Percentiles rank a stretch among this genome's conserved stretches.
These are phyloP conservation scores for Drosophila lowei DNA, from an alignment of 1,140 invertebrate species.

Conservation along the genomic window DNA sequence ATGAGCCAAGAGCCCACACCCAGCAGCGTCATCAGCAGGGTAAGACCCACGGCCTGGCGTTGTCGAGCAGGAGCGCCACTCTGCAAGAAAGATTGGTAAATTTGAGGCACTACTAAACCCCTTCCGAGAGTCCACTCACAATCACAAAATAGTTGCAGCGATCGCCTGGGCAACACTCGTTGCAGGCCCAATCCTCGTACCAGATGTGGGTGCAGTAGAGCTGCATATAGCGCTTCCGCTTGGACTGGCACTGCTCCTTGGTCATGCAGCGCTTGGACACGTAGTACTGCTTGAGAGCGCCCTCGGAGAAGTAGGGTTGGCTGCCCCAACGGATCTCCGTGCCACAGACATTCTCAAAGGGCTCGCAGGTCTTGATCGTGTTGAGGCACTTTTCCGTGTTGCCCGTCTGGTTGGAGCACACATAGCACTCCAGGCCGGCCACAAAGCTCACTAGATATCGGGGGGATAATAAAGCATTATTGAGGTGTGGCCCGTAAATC, in stretches of 20 bases:
- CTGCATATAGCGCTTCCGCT: constrained; percentile 87
- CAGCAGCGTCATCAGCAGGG: constrained; percentile 24
- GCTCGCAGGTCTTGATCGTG: constrained; percentile 95
- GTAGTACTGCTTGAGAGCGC: constrained; percentile 96
- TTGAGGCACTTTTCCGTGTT: constrained; percentile 97
- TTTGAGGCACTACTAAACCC: too few relatives aligned
- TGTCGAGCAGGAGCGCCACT: constrained; percentile 37
- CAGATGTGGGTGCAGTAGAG: constrained; percentile 95
- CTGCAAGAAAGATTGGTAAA: constrained; percentile 27
- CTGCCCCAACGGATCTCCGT: constrained; percentile 96
- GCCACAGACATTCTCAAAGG: constrained; percentile 93
- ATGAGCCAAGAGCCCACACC: constrained; percentile 14
- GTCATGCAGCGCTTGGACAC: constrained; percentile 96
- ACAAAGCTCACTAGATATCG: constrained; percentile 83
- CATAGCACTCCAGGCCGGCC: constrained; percentile 94
- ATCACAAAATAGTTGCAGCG: constrained; percentile 98
- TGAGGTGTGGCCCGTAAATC: constrained; percentile 57
- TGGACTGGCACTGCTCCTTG: constrained; percentile 89
- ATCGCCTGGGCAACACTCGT: constrained; percentile 98
- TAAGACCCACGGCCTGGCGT: neutral
- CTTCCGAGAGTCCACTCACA: constrained; percentile 86
- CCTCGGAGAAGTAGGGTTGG: constrained; percentile 96
- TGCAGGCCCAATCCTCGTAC: constrained; percentile 99
- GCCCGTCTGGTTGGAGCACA: constrained; percentile 95
- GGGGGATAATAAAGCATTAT: constrained; percentile 5